Base-by-base conservation (phyloP, 2,797 vertebrate species). In the Molossus alvarezi region DNA sequence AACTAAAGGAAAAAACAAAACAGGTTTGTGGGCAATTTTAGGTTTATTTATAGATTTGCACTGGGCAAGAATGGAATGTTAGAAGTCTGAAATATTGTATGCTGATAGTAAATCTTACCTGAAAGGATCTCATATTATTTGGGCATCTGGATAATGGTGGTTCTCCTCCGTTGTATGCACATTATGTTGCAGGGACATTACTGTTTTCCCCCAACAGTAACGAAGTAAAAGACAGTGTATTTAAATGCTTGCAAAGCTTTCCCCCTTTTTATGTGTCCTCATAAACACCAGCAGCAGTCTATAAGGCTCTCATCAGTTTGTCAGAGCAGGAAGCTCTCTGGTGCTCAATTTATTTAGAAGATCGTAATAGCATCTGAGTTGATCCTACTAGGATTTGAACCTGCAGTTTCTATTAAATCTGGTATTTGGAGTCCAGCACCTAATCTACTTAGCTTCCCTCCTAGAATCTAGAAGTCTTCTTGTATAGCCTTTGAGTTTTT, bases 1-100 rank as follows among this genome's bases (percentile, higher is more conserved):
- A 95, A 92, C 95, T 94, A 96, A 94, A 88, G 95, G 17, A 85
- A 88, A 72, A 89, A 76, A 58, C 64, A 0, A 89, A 76, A 58
- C 67, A 0, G 33, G 80, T 97, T 96, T 92, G 60, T 72, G 45
- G 62, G 20, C 86, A 45, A 84, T 93, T 90, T 86, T 95, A 96
- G 69, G 79, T 67, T 95, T 88, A 58, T 84, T 84, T 84, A 21
- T 67, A 95, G 48, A 37, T 86, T 84, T n/a, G 8, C 27, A 9
- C 9, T 60, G 55, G 67, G 55, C 71, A 60, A 69, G 77, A 88
- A 13, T 14, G n/a, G 37, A 93, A 9, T 62, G 51, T 88, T 89
- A 93, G 97, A 97, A 87, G 79, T 86, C 65, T 86, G 1, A 85
- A 72, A 21, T 60, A 14, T 18, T 89, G 27, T 79, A 17, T 90